Evolutionary conservation across 2,888 invertebrate genomes (phyloP).

Genomic region (Dermolepida albohirtum): DNA sequence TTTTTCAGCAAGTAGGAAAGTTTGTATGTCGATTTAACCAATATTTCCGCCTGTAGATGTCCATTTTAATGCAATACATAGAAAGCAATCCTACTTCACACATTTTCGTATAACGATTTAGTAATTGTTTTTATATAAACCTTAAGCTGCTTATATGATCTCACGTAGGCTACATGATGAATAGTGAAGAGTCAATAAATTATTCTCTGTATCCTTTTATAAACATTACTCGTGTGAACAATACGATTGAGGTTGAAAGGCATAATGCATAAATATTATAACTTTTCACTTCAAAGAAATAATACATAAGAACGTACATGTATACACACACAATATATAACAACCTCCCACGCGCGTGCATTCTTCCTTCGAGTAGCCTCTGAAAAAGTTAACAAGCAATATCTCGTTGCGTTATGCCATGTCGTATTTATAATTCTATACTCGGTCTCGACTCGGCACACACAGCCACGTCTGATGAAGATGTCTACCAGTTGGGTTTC

Average conservation of each 20-base stretch:
- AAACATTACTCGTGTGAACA: slow-evolving; percentile 49
- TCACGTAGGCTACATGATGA: not conserved
- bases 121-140: not conserved
- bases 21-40: too few species aligned
- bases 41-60: too few species aligned
- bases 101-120: not conserved
- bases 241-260: slow-evolving; percentile 49
- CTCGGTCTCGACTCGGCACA: slow-evolving; percentile 45
- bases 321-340: slow-evolving; percentile 25
- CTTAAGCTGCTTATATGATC: not conserved
- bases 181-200: slow-evolving; percentile 40
- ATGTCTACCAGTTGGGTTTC: slow-evolving; percentile 62
- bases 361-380: slow-evolving; percentile 52
- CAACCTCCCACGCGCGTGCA: slow-evolving; percentile 51
- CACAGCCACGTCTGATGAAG: slow-evolving; percentile 62
- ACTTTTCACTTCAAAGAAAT: slow-evolving; percentile 45
- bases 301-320: slow-evolving; percentile 44
- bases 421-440: slow-evolving; percentile 60
- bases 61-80: too few species aligned
- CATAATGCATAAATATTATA: slow-evolving; percentile 48
- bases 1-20: too few species aligned
- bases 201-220: slow-evolving; percentile 43
- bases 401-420: slow-evolving; percentile 57
- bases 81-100: too few species aligned
- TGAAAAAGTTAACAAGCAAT: slow-evolving; percentile 58